Percentiles rank a stretch among this genome's conserved stretches.
These are phyloP conservation scores for Cyanoramphus novaezelandiae DNA, from an alignment of 2,113 vertebrate genomes.

Conservation along the genomic window DNA sequence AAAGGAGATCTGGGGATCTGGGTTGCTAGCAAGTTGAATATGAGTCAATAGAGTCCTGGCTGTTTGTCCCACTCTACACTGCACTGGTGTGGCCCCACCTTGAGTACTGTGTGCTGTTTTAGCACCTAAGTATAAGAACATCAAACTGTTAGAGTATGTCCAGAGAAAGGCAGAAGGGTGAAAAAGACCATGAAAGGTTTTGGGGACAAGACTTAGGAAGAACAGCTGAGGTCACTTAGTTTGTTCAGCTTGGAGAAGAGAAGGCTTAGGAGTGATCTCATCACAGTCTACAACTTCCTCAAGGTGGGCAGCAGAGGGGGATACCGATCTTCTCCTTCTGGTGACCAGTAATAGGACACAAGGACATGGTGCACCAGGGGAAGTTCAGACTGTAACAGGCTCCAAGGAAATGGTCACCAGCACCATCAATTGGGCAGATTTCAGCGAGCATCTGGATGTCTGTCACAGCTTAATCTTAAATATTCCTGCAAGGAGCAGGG, in stretches of 20 bases:
- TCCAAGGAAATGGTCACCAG: background rate
- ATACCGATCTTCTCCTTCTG: background rate
- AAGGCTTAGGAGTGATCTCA: background rate
- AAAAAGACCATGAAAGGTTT: background rate
- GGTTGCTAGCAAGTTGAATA: background rate
- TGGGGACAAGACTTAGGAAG: background rate
- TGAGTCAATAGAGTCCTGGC: background rate
- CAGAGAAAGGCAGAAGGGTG: background rate
- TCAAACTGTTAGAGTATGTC: background rate
- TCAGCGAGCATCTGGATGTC: background rate
- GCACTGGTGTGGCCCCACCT: background rate
- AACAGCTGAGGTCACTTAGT: accelerated
- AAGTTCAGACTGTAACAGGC: background rate
- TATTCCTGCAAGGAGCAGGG: background rate
- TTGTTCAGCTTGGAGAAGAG: background rate
- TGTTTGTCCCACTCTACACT: accelerated
- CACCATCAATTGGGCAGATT: background rate
- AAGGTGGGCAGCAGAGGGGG: background rate
- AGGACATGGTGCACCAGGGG: background rate
- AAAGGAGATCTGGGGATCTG: accelerated
- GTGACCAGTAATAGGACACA: background rate
- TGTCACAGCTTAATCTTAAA: background rate
- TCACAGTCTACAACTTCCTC: background rate
- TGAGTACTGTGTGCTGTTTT: background rate
- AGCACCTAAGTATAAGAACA: background rate